Conservation (phyloP, 2,113 vertebrate species). For the Muntiacus reevesi region DNA sequence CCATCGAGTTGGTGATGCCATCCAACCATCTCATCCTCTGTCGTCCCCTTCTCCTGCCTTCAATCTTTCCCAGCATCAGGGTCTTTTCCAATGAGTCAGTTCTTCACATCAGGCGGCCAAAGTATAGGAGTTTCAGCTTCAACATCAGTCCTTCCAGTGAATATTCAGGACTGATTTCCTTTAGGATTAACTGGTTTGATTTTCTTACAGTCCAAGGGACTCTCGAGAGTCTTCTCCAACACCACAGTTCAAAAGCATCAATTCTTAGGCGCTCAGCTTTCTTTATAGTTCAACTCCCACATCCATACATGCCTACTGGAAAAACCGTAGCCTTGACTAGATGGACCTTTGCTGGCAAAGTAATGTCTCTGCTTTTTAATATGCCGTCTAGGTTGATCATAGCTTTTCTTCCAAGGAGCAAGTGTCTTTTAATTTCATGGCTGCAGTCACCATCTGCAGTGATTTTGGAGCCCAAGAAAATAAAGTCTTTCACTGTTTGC, state of each 20-base stretch:
- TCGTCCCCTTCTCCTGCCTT: rapidly evolving
- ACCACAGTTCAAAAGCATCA: background rate
- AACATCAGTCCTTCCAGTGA: background rate
- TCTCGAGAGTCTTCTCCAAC: background rate
- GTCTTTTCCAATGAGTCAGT: background rate
- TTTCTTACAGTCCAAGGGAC: background rate
- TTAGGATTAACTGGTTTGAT: background rate
- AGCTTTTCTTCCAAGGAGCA: background rate
- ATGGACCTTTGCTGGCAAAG: background rate
- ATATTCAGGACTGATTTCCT: background rate
- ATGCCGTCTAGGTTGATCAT: background rate
- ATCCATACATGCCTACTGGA: background rate
- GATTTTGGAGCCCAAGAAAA: background rate
- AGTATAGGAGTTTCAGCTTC: background rate
- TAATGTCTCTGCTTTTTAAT: background rate
- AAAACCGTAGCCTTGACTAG: background rate
- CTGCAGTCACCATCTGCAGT: background rate
- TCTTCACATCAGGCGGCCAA: background rate
- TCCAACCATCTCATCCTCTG: background rate
- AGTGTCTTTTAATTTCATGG: background rate
- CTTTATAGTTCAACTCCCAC: background rate
- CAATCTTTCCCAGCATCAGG: background rate
- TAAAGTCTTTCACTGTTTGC: background rate
- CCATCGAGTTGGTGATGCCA: background rate
- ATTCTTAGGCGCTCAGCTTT: background rate